phyloP scores from a whole-genome alignment of 2,113 vertebrate genomes.

The Todiramphus chloris region DNA sequence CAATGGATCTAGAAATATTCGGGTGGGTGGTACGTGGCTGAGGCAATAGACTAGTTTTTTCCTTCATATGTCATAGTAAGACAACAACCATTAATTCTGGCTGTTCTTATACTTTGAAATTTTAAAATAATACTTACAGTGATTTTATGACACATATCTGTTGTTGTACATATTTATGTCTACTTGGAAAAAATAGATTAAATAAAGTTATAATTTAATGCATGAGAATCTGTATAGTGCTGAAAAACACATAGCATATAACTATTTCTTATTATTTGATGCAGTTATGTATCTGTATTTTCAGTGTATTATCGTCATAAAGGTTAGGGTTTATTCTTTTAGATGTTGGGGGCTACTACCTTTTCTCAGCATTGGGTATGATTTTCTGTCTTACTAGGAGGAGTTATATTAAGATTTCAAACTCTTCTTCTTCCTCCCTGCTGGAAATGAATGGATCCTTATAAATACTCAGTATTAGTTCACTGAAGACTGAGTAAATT shows the following conservation, averaged over 20 bases:
- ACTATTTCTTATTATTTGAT: background rate
- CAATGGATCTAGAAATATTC: background rate
- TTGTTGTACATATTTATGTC: background rate
- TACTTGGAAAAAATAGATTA: background rate
- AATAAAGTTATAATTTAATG: background rate
- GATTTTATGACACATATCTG: background rate
- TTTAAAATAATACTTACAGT: background rate
- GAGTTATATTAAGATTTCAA: background rate
- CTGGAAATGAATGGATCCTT: background rate
- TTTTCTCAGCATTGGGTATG: background rate
- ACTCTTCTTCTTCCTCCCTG: background rate
- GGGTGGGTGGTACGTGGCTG: accelerated
- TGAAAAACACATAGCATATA: background rate
- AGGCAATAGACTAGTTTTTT: background rate
- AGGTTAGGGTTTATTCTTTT: background rate
- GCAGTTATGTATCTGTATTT: background rate
- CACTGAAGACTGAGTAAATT: background rate
- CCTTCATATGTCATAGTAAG: background rate
- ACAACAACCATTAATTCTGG: background rate
- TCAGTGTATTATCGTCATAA: background rate
- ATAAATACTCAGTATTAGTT: background rate
- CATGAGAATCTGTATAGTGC: accelerated
- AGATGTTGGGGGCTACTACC: accelerated
- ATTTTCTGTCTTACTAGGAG: background rate
- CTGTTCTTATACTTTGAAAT: background rate